phyloP scores from a whole-genome alignment of 2,888 invertebrate genomes.

The Lithophane ornitopus region DNA sequence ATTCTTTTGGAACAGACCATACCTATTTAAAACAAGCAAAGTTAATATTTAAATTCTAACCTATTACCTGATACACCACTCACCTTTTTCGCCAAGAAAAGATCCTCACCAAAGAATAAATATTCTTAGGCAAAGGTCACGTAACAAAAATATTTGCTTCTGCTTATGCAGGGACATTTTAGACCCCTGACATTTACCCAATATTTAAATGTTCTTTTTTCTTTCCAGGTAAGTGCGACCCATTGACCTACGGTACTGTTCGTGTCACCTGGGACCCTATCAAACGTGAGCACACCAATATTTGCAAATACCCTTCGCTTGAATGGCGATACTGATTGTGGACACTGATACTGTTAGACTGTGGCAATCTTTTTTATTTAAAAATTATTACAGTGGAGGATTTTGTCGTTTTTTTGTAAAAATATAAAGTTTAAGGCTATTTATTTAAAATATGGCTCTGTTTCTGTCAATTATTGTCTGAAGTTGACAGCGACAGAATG shows the following conservation, averaged over 20 bases:
- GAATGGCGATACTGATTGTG: slow-evolving; percentile 16
- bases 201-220: slow-evolving; percentile 52
- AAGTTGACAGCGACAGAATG: not conserved
- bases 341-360: not conserved
- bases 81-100: slow-evolving; percentile 5
- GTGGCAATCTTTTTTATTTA: not conserved
- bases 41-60: not conserved
- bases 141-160: slow-evolving; percentile 34
- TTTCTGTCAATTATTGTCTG: not conserved
- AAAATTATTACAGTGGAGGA: no score
- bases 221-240: slow-evolving; percentile 64
- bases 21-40: no score
- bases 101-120: not conserved
- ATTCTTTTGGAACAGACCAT: no score
- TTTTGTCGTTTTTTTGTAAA: not conserved
- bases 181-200: slow-evolving; percentile 2
- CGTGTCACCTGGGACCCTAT: slow-evolving; percentile 41
- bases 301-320: slow-evolving; percentile 29
- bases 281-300: slow-evolving; percentile 41
- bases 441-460: not conserved
- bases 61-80: not conserved
- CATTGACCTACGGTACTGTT: slow-evolving; percentile 31
- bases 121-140: slow-evolving; percentile 7
- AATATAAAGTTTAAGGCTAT: not conserved
- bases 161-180: slow-evolving; percentile 1